Conservation (phyloP, 1,140 invertebrate genomes). For the Bicyclus anynana region DNA sequence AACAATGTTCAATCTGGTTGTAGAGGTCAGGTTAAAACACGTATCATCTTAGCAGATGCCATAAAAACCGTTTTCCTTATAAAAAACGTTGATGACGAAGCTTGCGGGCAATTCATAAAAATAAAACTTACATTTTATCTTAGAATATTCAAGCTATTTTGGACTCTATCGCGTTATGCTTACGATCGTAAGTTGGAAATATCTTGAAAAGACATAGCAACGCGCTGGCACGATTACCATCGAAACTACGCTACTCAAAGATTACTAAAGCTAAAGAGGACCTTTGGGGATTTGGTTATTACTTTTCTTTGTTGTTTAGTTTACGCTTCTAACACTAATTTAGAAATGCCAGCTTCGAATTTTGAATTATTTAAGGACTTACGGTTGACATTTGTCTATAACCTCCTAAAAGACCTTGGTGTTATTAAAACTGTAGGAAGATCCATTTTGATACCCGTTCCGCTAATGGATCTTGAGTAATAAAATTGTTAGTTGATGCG, state of each 20-base stretch:
- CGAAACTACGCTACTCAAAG: conserved; percentile 10
- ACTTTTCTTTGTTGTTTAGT: conserved; percentile 4
- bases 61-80: neutral
- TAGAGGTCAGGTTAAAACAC: neutral
- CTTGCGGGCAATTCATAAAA: neutral
- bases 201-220: neutral
- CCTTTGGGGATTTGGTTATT: conserved; percentile 11
- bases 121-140: neutral
- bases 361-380: too few relatives aligned
- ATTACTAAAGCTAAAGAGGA: conserved; percentile 6
- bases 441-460: too few relatives aligned
- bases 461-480: too few relatives aligned
- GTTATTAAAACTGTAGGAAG: too few relatives aligned
- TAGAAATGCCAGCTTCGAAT: neutral
- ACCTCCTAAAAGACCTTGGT: too few relatives aligned
- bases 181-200: neutral
- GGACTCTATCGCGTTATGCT: neutral
- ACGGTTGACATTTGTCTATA: too few relatives aligned
- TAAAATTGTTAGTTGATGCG: too few relatives aligned
- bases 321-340: neutral
- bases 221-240: neutral
- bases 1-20: neutral
- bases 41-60: neutral
- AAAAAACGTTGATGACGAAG: conserved; percentile 3
- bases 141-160: neutral